Conservation (phyloP, 2,888 invertebrate genomes). For the Caenorhabditis japonica region DNA sequence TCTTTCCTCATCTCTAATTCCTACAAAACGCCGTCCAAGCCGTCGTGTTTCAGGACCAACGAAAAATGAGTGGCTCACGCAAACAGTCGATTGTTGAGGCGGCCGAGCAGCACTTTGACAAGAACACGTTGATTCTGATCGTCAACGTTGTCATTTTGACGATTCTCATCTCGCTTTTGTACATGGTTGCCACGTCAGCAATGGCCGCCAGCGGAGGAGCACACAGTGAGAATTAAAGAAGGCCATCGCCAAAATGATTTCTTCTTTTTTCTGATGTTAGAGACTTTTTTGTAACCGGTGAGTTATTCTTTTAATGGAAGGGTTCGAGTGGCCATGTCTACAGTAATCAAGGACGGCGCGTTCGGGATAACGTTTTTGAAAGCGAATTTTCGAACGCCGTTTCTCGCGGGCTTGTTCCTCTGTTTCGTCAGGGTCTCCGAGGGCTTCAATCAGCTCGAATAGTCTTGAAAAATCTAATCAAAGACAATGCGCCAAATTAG, state of each 20-base stretch:
- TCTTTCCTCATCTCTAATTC: background rate
- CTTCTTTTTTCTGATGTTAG: constrained; percentile 2
- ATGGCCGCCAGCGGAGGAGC: constrained; percentile 67
- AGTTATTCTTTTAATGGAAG: constrained; percentile 9
- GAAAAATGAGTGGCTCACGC: constrained; percentile 54
- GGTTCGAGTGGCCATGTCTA: too few relatives aligned
- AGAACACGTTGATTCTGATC: constrained; percentile 68
- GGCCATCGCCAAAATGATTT: background rate
- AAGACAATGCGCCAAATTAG: too few relatives aligned
- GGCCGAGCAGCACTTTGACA: constrained; percentile 72
- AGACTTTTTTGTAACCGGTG: constrained; percentile 52
- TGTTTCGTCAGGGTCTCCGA: too few relatives aligned
- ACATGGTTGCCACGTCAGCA: constrained; percentile 75
- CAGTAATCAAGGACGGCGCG: too few relatives aligned
- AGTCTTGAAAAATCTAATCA: too few relatives aligned
- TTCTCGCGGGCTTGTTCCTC: too few relatives aligned
- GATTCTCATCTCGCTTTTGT: constrained; percentile 69
- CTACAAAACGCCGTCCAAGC: too few relatives aligned
- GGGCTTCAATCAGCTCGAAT: too few relatives aligned
- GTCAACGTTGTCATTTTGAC: constrained; percentile 73
- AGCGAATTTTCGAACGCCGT: too few relatives aligned
- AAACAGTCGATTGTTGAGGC: constrained; percentile 71
- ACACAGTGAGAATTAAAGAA: constrained; percentile 63
- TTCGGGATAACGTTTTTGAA: too few relatives aligned
- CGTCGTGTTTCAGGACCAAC: constrained; percentile 23